Base-by-base conservation (phyloP, 2,888 invertebrate genomes). In the Corbicula japonica region DNA sequence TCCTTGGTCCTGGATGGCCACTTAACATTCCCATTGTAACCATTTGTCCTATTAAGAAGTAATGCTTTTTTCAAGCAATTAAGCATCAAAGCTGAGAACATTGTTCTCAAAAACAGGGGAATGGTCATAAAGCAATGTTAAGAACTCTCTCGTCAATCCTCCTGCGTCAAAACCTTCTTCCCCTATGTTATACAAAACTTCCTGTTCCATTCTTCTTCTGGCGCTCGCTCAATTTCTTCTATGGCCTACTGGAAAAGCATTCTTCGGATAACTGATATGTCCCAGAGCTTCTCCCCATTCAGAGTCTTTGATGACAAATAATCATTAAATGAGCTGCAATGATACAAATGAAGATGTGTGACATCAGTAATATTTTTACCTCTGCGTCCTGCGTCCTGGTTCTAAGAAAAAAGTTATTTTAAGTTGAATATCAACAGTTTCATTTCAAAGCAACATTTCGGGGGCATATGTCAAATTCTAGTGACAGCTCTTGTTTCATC, bases 141-240 rank as follows among this genome's bases (percentile, higher is more conserved):
- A 41, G 8, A 76, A 76, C 54, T 75, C 75, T 61, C 62, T 38
- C 21, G 62, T 32, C 4, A 77, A 62, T 52, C 77, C 77, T 34
- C 78, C 73, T 23, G 69, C 68, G 63, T 78, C 78, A 2, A 78
- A 12, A 18, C 73, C 73, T 18, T 68, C 77, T 73, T 73, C 76
- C 28, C 76, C 76, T 10, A 73, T 69, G 50, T 46, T 2, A 69
- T 32, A 15, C 38, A 58, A 8, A 73, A 15, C 10, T 46, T 52
- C 32, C 30, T 69, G 15, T n/a, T 32, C 78, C 73, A 78, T 5
- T 78, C 78, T 18, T 46, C 48, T 28, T 72, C 68, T 35, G 66
- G 54, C 2, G 54, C 68, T 30, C 50, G 58, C 46, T 61, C 61
- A 32, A 73, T 73, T 34, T 66, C 48, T 21, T 46, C 68, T 44